These are phyloP conservation scores for Dione vanillae DNA, from an alignment of 2,888 invertebrate species.

Conservation along the genomic window DNA sequence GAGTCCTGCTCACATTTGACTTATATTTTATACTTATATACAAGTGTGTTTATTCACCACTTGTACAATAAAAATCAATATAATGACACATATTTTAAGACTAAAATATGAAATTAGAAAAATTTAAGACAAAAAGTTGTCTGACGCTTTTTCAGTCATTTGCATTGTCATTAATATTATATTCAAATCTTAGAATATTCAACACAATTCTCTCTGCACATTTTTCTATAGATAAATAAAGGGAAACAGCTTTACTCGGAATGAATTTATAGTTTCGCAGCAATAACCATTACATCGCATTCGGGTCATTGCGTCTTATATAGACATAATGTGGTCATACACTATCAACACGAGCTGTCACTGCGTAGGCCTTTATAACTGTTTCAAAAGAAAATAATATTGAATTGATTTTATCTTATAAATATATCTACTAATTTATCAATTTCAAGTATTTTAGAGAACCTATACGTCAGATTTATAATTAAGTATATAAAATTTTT, in stretches of 20 bases:
- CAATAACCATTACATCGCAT: constrained; percentile 7
- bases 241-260: not conserved
- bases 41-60: too few species aligned
- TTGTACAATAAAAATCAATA: too few species aligned
- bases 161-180: too few species aligned
- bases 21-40: too few species aligned
- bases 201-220: too few species aligned
- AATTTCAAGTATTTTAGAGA: not conserved
- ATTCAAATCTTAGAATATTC: too few species aligned
- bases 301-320: constrained; percentile 10
- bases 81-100: too few species aligned
- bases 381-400: not conserved
- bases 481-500: not conserved
- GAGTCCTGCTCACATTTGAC: too few species aligned
- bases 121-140: too few species aligned
- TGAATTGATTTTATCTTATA: not conserved
- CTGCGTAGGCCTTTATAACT: not conserved
- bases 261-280: constrained; percentile 4
- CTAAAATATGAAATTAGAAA: too few species aligned
- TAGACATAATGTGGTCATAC: not conserved
- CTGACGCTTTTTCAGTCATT: too few species aligned
- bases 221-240: not conserved
- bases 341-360: not conserved
- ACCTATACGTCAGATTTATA: not conserved
- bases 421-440: not conserved